Evolutionary conservation across 2,797 vertebrate genomes (phyloP), one percentile per base, ranked within the genome.

Genomic region (Pogoniulus pusillus): DNA sequence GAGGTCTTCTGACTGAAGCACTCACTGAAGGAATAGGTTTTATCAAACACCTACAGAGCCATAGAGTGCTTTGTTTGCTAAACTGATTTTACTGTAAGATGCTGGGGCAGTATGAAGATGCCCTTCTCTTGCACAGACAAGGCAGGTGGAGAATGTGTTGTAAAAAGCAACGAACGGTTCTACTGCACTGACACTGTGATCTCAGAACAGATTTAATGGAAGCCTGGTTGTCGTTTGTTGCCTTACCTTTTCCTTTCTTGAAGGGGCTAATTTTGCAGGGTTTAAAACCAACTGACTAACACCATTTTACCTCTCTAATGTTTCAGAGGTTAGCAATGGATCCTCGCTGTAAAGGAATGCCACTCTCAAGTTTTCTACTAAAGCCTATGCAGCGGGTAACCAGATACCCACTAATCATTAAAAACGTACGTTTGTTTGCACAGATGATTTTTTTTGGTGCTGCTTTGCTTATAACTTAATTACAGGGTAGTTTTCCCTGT

Each of bases 331-430:
- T 99, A 87, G 99, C 99, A 80, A 99, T 99, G 99, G 99, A 99
- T 84, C 98, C 98, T 89, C 97, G 98, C 57, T 99, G 99, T 96
- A 99, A 99, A 96, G 99, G 99, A 54, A 99, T 99, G 99, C 99
- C 99, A 12, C 98, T 99, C 19, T 99, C 99, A 94, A 99, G 99
- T 95, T 99, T 99, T 94, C 98, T 99, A 76, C 98, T 99, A 90
- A 99, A 99, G 94, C 99, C 99, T 68, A 99, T 99, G 99, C 99
- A 99, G 96, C 98, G 99, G 88, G 99, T 99, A 95, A 99, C 99
- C 1, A 98, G 99, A 95, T 99, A 99, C 96, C 99, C 99, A 4
- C 98, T 99, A 89, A 99, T 99, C 90, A 99, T 99, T 96, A 99
- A 99, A 97, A 99, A 99, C 35, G 99, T 99, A 97, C 37, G 98